A percentile compares a stretch with the other conserved stretches of the same genome.
phyloP scores from a whole-genome alignment of 2,888 invertebrate genomes.

The Drosophila paranaensis region DNA sequence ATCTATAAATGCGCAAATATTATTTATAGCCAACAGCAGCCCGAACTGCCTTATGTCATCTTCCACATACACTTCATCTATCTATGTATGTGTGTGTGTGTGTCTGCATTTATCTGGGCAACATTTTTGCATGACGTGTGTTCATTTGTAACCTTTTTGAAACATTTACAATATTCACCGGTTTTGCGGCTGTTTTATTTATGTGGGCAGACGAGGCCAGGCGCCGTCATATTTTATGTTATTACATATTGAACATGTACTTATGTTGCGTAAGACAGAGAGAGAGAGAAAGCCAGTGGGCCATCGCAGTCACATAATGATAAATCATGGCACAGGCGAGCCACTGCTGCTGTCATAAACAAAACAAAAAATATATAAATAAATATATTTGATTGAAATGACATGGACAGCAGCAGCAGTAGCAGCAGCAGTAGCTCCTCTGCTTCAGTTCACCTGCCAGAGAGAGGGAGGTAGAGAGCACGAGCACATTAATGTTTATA shows the following conservation, averaged over 20 bases:
- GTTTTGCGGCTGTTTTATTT: conserved; percentile 59
- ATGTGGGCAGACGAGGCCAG: conserved; percentile 59
- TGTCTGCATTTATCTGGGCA: conserved; percentile 13
- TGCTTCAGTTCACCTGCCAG: conserved; percentile 47
- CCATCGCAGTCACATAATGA: conserved; percentile 59
- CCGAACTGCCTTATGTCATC: neutral
- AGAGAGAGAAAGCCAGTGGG: neutral
- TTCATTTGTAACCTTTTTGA: conserved; percentile 62
- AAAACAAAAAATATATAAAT: conserved; percentile 35
- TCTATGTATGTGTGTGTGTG: neutral
- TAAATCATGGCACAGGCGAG: conserved; percentile 62
- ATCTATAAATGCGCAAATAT: neutral
- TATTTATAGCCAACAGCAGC: conserved; percentile 1
- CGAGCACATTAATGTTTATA: conserved; percentile 51
- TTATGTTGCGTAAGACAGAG: conserved; percentile 65
- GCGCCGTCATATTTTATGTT: conserved; percentile 69
- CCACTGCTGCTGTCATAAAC: conserved; percentile 63
- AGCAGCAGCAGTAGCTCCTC: neutral
- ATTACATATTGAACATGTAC: conserved; percentile 74
- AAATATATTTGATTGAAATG: conserved; percentile 68
- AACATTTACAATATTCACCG: conserved; percentile 38
- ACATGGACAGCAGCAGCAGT: conserved; percentile 40
- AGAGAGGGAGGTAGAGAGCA: neutral
- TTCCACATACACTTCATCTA: conserved; percentile 3
- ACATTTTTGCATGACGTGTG: conserved; percentile 58